Evolutionary conservation across 2,113 vertebrate species (phyloP).

Genomic region (Chaetops frenatus): DNA sequence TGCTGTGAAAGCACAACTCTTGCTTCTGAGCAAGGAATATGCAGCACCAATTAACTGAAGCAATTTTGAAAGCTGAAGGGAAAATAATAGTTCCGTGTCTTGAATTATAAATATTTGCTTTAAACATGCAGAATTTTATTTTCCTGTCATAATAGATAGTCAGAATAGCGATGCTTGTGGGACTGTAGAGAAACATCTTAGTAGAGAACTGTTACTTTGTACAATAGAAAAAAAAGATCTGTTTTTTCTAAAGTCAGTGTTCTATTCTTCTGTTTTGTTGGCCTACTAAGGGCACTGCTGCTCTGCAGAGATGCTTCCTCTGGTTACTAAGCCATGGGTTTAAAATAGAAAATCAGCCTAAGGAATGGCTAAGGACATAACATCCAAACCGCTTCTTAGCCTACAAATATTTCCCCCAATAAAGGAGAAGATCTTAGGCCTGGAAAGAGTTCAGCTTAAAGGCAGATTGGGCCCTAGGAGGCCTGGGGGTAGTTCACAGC

Average conservation of each 20-base stretch:
- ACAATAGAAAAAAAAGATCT: background rate
- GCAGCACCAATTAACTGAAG: background rate
- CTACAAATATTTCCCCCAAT: background rate
- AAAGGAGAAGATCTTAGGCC: background rate
- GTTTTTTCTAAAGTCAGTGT: background rate
- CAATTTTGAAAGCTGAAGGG: background rate
- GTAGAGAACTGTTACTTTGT: background rate
- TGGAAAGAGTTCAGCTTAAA: background rate
- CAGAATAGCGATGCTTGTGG: fast-evolving
- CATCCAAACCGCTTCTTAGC: background rate
- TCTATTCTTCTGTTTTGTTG: background rate
- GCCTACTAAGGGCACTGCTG: background rate
- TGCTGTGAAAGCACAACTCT: background rate
- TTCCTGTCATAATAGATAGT: background rate
- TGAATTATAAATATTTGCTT: background rate
- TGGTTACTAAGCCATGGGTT: background rate
- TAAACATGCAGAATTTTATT: background rate
- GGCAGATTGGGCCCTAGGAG: background rate
- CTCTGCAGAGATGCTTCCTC: background rate
- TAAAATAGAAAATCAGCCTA: background rate
- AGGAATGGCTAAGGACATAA: background rate
- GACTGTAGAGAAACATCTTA: background rate
- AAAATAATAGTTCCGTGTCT: background rate
- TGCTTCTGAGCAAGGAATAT: background rate
- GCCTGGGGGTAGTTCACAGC: background rate